Evolutionary conservation across 2,797 vertebrate species (phyloP).

Genomic region (Sphenopsis melanotis): DNA sequence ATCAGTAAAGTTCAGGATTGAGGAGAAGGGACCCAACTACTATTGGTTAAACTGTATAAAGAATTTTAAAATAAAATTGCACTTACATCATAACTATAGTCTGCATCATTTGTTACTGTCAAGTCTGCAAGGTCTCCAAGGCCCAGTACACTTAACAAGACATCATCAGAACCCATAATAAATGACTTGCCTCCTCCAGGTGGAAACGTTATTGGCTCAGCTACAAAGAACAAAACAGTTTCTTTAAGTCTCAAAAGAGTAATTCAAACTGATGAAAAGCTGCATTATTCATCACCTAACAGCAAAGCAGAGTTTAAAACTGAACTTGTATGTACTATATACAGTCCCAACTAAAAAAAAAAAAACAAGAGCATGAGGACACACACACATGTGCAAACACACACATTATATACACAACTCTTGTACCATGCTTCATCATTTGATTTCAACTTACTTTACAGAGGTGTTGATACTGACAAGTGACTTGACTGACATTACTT

Average conservation of each 20-base stretch:
- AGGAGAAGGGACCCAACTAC: neutral
- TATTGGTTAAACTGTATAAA: slow-evolving; percentile 52
- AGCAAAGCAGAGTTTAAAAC: slow-evolving; percentile 10
- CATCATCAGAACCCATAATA: slow-evolving; percentile 94
- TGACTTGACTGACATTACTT: neutral
- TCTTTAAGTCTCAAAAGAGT: slow-evolving; percentile 70
- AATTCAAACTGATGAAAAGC: slow-evolving; percentile 14
- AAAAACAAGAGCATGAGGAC: neutral
- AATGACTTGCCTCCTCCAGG: slow-evolving; percentile 93
- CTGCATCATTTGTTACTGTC: slow-evolving; percentile 95
- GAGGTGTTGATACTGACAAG: neutral
- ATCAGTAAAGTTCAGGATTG: neutral
- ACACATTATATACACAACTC: neutral
- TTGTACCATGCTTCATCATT: neutral
- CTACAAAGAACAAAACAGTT: slow-evolving; percentile 81
- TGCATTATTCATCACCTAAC: slow-evolving; percentile 19
- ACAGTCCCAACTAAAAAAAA: neutral
- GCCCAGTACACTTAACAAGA: slow-evolving; percentile 94
- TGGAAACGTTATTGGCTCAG: slow-evolving; percentile 93
- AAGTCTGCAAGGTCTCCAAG: slow-evolving; percentile 97
- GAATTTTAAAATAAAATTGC: slow-evolving; percentile 74
- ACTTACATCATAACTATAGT: slow-evolving; percentile 98
- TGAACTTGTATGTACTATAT: neutral
- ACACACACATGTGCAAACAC: slow-evolving; percentile 20
- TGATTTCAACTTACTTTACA: neutral